Conservation (phyloP, 37 sponge, comb jelly and placozoan species). For the Bolinopsis microptera region DNA sequence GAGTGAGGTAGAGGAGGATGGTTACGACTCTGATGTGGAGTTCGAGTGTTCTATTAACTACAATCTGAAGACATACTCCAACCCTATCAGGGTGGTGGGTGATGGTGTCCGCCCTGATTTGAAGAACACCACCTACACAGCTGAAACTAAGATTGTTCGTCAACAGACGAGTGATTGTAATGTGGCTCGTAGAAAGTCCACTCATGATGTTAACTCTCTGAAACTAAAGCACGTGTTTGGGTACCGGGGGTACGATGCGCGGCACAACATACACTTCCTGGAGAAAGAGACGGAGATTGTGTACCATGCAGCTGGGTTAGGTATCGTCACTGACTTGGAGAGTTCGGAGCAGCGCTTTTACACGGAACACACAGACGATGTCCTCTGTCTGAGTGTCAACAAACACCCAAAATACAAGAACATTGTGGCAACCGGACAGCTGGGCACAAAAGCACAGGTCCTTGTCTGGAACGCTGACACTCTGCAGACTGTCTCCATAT, state of each 20-base stretch:
- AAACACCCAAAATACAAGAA: conserved; percentile 65
- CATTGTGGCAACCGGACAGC: conserved; percentile 75
- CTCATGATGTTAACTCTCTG: conserved; percentile 66
- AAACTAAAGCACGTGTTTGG: conserved; percentile 87
- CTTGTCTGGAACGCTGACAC: conserved; percentile 88
- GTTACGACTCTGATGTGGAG: conserved; percentile 96
- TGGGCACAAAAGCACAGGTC: conserved; percentile 82
- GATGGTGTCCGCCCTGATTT: conserved; percentile 55
- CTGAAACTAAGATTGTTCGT: conserved; percentile 25
- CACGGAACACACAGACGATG: conserved; percentile 96
- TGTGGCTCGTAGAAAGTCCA: neutral
- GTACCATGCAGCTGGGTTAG: conserved; percentile 92
- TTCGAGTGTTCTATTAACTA: conserved; percentile 91
- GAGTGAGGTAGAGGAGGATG: conserved; percentile 89
- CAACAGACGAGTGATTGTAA: conserved; percentile 41
- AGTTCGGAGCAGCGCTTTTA: conserved; percentile 86
- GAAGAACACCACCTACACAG: neutral
- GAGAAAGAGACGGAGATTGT: conserved; percentile 72
- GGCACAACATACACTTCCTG: conserved; percentile 81
- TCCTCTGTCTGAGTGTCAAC: conserved; percentile 79
- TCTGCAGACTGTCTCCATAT: conserved; percentile 89
- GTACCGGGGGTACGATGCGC: conserved; percentile 95
- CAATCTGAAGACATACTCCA: conserved; percentile 78
- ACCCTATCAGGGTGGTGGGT: conserved; percentile 75
- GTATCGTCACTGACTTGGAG: conserved; percentile 78